Evolutionary conservation across 2,888 invertebrate genomes (phyloP), one percentile per base, ranked within the genome.

Genomic region (Mesochorus sp.): DNA sequence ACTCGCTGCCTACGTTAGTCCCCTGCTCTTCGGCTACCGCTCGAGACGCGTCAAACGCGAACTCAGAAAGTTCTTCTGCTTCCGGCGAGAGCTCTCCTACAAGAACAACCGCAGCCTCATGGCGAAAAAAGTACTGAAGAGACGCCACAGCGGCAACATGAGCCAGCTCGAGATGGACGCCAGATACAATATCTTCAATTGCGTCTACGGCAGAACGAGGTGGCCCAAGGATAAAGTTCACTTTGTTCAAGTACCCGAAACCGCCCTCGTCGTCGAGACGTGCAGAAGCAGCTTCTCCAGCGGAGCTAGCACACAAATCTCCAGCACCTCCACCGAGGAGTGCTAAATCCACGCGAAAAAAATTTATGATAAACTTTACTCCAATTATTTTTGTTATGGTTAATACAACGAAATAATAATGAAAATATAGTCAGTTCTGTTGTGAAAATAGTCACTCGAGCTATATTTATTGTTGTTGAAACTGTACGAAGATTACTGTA

Each of bases 21-120:
- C 96, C 14, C 93, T 96, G 86, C 92, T 96, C 57, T 96, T 96
- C 89, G 96, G 96, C 34, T 94, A 96, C 90, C 93, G 96, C 2
- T 95, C 95, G 79, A 93, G 94, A 12, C 92, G 95, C 24, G 94
- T 95, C 1, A 93, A 93, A 82, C 88, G 93, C 8, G 94, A 94
- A 82, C 88, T 94, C 1, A 88, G 92, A 6, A 92, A 91, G 82
- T 91, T 94, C 80, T 92, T 93, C 75, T 92, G 92, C 79, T 88
- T 92, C 79, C 83, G 87, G n/a, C 86, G 84, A 26, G 90, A 88
- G 75, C 80, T 88, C 0, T 89, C 89, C 0, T 89, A 90, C 82
- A 91, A 89, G 84, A 91, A 91, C 83, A 91, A 90, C 78, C 85
- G 91, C 34, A 89, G 91, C 81, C 82, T 91, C 39, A 90, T 93